Evolutionary conservation across 1,140 invertebrate species (phyloP).

Genomic region (Paramacrobiotus metropolitanus): DNA sequence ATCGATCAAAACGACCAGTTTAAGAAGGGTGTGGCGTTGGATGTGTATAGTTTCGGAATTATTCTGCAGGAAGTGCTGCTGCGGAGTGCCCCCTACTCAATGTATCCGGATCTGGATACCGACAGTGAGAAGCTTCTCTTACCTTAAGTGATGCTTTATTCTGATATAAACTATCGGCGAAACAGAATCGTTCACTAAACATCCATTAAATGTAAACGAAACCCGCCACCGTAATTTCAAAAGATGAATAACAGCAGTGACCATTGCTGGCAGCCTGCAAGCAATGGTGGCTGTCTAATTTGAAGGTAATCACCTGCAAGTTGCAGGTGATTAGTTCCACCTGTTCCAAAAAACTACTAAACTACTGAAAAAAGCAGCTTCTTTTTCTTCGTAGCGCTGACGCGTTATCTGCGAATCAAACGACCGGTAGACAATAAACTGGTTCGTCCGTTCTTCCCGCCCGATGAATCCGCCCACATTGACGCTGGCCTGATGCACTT

Average conservation of each 20-base stretch:
- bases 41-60: not conserved
- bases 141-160: no score
- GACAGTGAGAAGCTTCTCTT: not conserved
- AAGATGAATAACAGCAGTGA: no score
- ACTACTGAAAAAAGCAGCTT: no score
- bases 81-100: not conserved
- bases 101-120: not conserved
- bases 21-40: not conserved
- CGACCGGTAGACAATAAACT: not conserved
- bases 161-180: no score
- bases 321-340: no score
- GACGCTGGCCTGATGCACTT: conserved; percentile 39
- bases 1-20: not conserved
- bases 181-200: no score
- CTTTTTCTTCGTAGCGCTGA: not conserved
- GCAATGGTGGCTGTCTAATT: no score
- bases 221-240: no score
- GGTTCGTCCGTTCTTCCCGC: not conserved
- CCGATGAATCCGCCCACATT: not conserved
- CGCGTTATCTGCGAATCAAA: not conserved
- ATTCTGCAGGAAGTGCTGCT: conserved; percentile 3
- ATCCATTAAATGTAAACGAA: no score
- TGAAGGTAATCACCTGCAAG: no score
- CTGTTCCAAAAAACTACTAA: no score
- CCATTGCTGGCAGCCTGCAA: no score